These are phyloP conservation scores for Dendrolimus kikuchii DNA, from an alignment of 1,140 invertebrate species.

Conservation along the genomic window DNA sequence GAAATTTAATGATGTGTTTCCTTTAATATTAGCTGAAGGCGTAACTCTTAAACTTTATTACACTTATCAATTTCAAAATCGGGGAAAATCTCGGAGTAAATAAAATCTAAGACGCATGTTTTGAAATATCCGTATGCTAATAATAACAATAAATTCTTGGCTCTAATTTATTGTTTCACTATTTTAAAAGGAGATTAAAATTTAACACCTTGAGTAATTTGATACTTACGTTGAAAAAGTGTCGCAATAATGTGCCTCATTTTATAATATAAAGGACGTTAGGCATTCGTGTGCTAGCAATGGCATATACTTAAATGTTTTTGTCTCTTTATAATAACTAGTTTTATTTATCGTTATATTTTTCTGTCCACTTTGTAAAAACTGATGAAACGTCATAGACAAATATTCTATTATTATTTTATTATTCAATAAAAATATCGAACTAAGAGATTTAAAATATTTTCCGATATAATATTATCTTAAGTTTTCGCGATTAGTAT, in stretches of 20 bases:
- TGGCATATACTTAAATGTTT: too few species aligned
- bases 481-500: too few species aligned
- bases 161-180: conserved; percentile 20
- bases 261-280: not conserved
- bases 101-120: conserved; percentile 14
- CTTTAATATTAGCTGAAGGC: conserved; percentile 24
- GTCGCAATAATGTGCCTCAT: conserved; percentile 8
- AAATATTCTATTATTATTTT: too few species aligned
- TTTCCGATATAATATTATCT: too few species aligned
- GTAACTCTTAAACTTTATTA: conserved; percentile 28
- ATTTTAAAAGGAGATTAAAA: conserved; percentile 10
- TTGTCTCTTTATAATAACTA: too few species aligned
- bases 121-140: conserved; percentile 24
- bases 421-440: too few species aligned
- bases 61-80: conserved; percentile 25
- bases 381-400: too few species aligned
- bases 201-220: conserved; percentile 27
- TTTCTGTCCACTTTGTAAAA: too few species aligned
- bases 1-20: conserved; percentile 28
- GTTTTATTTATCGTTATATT: too few species aligned
- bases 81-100: conserved; percentile 15
- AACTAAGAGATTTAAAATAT: too few species aligned
- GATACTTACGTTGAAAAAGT: conserved; percentile 18
- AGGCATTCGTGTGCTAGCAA: too few species aligned
- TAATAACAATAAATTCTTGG: conserved; percentile 18